Evolutionary conservation across 2,888 invertebrate genomes (phyloP).

Genomic region (Oegoconia quadripuncta): DNA sequence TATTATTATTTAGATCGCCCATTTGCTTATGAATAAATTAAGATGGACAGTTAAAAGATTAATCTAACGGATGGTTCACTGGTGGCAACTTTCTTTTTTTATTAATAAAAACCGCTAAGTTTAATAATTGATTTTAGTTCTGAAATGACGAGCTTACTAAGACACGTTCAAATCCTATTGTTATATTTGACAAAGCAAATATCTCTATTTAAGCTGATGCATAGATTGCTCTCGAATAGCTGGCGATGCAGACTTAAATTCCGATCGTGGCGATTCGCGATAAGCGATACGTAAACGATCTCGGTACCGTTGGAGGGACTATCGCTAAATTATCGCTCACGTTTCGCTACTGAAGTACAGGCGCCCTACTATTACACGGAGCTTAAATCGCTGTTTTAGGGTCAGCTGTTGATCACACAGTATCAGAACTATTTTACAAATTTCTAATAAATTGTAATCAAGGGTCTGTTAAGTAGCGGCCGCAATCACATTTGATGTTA

Average conservation of each 20-base stretch:
- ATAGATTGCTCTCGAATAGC: slow-evolving; percentile 6
- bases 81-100: slow-evolving; percentile 1
- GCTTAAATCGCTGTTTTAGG: slow-evolving; percentile 24
- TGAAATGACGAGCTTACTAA: neutral
- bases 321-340: slow-evolving; percentile 75
- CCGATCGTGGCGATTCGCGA: slow-evolving; percentile 66
- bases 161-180: slow-evolving; percentile 6
- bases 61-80: slow-evolving; percentile 2
- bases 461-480: too few relatives aligned
- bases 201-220: slow-evolving; percentile 21
- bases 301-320: slow-evolving; percentile 37
- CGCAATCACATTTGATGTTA: too few relatives aligned
- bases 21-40: neutral
- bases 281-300: slow-evolving; percentile 70
- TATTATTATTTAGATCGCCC: neutral
- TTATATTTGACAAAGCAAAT: slow-evolving; percentile 16
- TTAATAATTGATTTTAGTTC: neutral
- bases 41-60: slow-evolving; percentile 1
- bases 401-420: slow-evolving; percentile 1
- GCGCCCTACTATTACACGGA: slow-evolving; percentile 53
- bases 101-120: neutral
- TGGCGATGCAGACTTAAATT: slow-evolving; percentile 52
- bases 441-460: too few relatives aligned
- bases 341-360: slow-evolving; percentile 64
- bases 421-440: too few relatives aligned